Conservation (phyloP, 2,888 invertebrate genomes). For the Asteroscopus sphinx region DNA sequence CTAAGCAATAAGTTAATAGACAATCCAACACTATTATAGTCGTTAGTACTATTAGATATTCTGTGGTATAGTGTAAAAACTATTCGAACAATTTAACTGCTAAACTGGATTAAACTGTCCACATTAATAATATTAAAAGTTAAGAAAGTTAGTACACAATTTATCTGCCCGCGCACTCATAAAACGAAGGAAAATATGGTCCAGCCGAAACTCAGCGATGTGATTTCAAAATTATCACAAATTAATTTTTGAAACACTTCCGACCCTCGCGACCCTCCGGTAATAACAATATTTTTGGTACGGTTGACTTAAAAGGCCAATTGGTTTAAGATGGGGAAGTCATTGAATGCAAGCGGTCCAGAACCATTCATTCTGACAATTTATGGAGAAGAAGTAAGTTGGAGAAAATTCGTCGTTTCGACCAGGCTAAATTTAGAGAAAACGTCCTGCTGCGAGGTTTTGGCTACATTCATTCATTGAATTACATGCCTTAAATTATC, state of each 20-base stretch:
- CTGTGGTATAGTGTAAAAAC: not conserved
- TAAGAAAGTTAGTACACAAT: constrained; percentile 6
- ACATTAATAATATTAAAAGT: constrained; percentile 4
- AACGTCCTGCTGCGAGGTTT: no score
- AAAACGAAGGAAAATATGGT: constrained; percentile 14
- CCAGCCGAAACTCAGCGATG: constrained; percentile 12
- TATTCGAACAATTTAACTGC: not conserved
- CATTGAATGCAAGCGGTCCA: constrained; percentile 24
- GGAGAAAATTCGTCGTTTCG: no score
- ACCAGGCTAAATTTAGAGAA: no score
- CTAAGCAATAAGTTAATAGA: no score
- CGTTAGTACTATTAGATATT: no score
- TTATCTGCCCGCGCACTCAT: constrained; percentile 2
- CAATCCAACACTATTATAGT: no score
- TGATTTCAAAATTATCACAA: constrained; percentile 23
- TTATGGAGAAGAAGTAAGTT: not conserved
- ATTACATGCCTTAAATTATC: no score
- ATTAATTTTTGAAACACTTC: constrained; percentile 19
- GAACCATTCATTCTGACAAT: not conserved
- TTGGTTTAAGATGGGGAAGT: constrained; percentile 16
- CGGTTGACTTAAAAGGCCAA: constrained; percentile 35
- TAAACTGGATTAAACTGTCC: not conserved
- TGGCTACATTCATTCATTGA: no score
- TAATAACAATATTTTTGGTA: constrained; percentile 40
- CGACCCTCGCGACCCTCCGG: not conserved